These are phyloP conservation scores for Papilio demoleus DNA, from an alignment of 2,888 invertebrate species.

Conservation along the genomic window DNA sequence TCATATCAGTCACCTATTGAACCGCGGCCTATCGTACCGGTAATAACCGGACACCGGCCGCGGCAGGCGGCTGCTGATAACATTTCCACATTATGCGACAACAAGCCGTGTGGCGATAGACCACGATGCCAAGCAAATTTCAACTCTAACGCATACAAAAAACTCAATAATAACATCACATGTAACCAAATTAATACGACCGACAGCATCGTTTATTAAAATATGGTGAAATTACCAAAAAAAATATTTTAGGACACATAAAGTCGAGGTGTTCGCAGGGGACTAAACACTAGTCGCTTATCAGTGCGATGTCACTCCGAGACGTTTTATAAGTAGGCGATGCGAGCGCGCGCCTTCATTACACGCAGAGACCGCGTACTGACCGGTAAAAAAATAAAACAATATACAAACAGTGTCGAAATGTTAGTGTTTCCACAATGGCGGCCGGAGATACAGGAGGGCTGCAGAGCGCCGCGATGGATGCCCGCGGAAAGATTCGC, in stretches of 20 bases:
- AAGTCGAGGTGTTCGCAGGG: constrained; percentile 71
- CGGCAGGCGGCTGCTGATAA: constrained; percentile 79
- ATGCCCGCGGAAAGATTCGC: constrained; percentile 76
- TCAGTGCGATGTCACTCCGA: constrained; percentile 73
- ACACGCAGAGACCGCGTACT: constrained; percentile 66
- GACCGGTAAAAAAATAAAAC: constrained; percentile 59
- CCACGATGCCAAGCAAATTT: constrained; percentile 44
- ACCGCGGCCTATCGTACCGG: constrained; percentile 82
- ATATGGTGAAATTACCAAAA: not conserved
- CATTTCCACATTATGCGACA: constrained; percentile 56
- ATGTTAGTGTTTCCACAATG: constrained; percentile 81
- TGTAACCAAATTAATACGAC: constrained; percentile 12
- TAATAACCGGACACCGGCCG: constrained; percentile 82
- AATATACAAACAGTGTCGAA: constrained; percentile 52
- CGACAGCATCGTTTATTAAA: not conserved
- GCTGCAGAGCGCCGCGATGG: constrained; percentile 73
- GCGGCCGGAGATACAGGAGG: constrained; percentile 67
- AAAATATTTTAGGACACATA: constrained; percentile 20
- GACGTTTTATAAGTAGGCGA: constrained; percentile 79
- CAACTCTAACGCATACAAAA: constrained; percentile 44
- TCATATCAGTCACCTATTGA: constrained; percentile 84
- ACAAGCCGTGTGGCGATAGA: constrained; percentile 45
- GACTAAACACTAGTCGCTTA: constrained; percentile 66
- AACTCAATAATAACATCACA: not conserved
- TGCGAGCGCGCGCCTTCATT: constrained; percentile 68